These are phyloP conservation scores for Xestia sexstrigata DNA, from an alignment of 2,888 invertebrate genomes.

Conservation along the genomic window DNA sequence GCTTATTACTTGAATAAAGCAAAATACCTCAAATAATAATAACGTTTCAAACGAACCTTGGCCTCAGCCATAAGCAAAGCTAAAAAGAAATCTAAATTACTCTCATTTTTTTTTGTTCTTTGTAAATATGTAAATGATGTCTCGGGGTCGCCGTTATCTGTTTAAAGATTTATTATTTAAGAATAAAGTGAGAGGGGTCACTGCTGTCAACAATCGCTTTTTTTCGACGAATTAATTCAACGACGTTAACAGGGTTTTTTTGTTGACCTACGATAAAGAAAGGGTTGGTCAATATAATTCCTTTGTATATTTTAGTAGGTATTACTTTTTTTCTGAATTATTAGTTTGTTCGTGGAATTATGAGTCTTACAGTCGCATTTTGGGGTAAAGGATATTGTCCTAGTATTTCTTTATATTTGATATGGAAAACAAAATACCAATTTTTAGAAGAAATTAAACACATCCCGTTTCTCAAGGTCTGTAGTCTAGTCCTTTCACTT, in stretches of 20 bases:
- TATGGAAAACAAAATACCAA: not conserved
- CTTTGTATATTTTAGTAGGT: conserved; percentile 14
- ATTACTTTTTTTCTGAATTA: not conserved
- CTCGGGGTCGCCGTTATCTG: conserved; percentile 70
- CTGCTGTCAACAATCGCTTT: conserved; percentile 71
- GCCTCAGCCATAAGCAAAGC: conserved; percentile 25
- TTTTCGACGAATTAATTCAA: conserved; percentile 70
- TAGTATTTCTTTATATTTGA: not conserved
- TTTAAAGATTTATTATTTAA: conserved; percentile 72
- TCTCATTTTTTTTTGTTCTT: conserved; percentile 58
- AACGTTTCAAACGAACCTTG: conserved; percentile 36
- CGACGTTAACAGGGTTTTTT: conserved; percentile 60
- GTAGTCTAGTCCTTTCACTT: not conserved
- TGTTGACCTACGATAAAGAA: conserved; percentile 34
- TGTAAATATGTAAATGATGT: conserved; percentile 65
- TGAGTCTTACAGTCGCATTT: not conserved
- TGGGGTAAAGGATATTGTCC: too few species aligned
- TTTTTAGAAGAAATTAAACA: not conserved
- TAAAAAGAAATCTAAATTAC: conserved; percentile 59
- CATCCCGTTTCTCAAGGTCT: not conserved
- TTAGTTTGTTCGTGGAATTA: conserved; percentile 26
- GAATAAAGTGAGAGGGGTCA: conserved; percentile 69
- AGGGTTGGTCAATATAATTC: conserved; percentile 34
- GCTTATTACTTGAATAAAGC: not conserved
- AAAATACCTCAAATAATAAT: conserved; percentile 10